Conservation (phyloP, 2,888 invertebrate genomes). For the Pelosia muscerda region DNA sequence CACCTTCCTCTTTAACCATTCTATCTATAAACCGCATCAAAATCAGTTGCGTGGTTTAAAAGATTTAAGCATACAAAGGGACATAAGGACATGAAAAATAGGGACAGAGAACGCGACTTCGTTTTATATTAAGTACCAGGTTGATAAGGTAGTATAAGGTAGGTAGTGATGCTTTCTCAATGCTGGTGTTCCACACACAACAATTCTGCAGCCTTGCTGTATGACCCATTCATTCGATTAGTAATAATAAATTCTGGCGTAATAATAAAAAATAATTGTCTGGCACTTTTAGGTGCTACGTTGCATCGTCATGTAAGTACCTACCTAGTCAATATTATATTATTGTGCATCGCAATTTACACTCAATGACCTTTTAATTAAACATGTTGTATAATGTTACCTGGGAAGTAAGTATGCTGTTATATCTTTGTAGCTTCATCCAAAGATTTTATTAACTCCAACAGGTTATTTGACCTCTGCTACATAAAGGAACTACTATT, state of each 20-base stretch:
- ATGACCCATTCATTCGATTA: background rate
- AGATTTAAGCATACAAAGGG: no score
- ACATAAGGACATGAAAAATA: no score
- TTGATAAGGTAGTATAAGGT: no score
- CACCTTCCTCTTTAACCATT: no score
- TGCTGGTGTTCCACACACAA: background rate
- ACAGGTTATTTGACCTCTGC: background rate
- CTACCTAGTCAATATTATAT: background rate
- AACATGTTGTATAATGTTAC: background rate
- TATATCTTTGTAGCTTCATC: background rate
- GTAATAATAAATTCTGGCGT: background rate
- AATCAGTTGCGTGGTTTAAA: no score
- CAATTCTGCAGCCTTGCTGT: background rate
- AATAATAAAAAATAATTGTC: background rate
- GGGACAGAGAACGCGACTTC: no score
- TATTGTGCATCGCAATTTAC: background rate
- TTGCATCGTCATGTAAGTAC: background rate
- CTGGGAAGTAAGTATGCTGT: background rate
- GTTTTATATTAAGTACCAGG: no score
- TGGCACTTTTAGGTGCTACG: background rate
- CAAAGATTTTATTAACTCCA: background rate
- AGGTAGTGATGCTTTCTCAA: no score
- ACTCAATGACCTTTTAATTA: background rate
- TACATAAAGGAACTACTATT: conserved; percentile 1
- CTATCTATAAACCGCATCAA: no score